Evolutionary conservation across 2,113 vertebrate species (phyloP).

Genomic region (Amazona vittata): DNA sequence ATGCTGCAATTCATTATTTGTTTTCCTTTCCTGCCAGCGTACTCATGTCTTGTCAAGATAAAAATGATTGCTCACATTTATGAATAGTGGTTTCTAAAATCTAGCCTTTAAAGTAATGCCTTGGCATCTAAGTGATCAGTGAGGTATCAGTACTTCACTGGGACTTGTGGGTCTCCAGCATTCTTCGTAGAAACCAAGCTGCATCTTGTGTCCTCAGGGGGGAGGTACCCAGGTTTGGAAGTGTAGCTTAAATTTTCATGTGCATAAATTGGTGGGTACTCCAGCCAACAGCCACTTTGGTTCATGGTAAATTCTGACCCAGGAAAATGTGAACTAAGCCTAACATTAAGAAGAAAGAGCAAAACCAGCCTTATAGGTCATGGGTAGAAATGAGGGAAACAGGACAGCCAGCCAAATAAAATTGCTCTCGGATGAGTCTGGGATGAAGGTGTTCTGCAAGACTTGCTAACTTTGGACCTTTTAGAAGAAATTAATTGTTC

Average conservation of each 20-base stretch:
- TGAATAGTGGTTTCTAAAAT: neutral
- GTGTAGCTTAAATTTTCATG: neutral
- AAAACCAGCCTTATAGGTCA: neutral
- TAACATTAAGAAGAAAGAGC: neutral
- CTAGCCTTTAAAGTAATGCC: neutral
- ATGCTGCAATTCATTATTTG: neutral
- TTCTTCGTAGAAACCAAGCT: neutral
- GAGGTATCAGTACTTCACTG: neutral
- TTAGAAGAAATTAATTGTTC: neutral
- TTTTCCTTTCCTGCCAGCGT: neutral
- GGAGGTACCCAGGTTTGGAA: neutral
- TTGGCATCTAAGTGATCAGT: neutral
- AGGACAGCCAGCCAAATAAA: neutral
- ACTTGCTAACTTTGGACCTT: neutral
- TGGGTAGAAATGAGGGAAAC: neutral
- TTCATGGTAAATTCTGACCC: neutral
- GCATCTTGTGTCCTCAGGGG: fast-evolving
- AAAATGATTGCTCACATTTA: neutral
- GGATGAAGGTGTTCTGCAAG: neutral
- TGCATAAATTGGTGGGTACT: neutral
- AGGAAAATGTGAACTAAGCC: neutral
- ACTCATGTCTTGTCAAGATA: neutral
- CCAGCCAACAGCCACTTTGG: fast-evolving
- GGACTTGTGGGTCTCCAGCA: neutral
- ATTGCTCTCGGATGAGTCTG: neutral